Evolutionary conservation across 1,140 invertebrate species (phyloP), one percentile per base, ranked within the genome.

Genomic region (Calliopsis andreniformis): DNA sequence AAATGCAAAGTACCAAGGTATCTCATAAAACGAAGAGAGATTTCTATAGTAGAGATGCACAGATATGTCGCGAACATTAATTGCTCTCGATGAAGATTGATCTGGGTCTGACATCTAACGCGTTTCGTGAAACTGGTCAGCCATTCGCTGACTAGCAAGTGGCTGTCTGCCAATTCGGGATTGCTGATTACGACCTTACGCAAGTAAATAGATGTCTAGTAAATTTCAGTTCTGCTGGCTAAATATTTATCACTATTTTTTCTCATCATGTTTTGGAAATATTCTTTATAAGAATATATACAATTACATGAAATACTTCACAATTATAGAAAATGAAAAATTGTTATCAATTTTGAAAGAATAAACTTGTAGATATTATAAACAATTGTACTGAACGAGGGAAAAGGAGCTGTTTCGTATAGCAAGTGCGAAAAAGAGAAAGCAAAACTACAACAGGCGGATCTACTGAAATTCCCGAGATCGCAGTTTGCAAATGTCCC

Each of bases 21-120:
- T 20, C n/a, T 45, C 16, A 45, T 67, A 53, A 73, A 67, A 51
- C 53, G 51, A 16, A 51, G 59, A n/a, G 23, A 28, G 45, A 43
- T 25, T n/a, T n/a, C 59, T 20, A 53, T 43, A 39, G n/a, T 72
- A 20, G 61, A 25, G n/a, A 53, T 30, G 14, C 39, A 28, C 23
- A 55, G 39, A 76, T 66, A 28, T 56, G 25, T 58, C 45, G 23
- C 61, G 55, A 51, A 23, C 72, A n/a, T 55, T 76, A 76, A 76
- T 76, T 76, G 64, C 72, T 42, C 55, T 76, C 55, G 53, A 69
- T 69, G 72, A 76, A 76, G 72, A 61, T 80, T 75, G 70, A 78
- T 79, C 62, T 45, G 39, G 67, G 39, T 28, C 67, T 77, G 75
- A 68, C 75, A 77, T 55, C 66, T 58, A 56, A 47, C 64, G 23